Base-by-base conservation (phyloP, 2,888 invertebrate genomes). In the Argynnis bischoffii region DNA sequence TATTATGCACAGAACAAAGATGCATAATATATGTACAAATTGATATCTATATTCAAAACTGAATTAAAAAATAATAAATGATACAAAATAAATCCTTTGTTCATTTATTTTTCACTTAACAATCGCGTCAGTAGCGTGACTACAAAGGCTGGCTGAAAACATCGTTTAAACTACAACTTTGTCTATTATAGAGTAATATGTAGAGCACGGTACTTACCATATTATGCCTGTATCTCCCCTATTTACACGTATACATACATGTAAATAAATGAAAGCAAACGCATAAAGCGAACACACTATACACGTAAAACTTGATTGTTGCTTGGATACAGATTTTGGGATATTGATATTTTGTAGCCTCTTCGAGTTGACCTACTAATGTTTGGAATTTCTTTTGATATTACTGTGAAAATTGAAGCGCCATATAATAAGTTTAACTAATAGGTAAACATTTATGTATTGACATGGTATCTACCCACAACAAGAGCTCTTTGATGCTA, bases 181-280 rank as follows among this genome's bases (percentile, higher is more conserved):
- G 16, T 55, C 46, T 55, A 31, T 48, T 48, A 54, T 13, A 35
- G 35, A 31, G 16, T 55, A 61, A 54, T 55, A 41, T 41, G 35
- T 35, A 67, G 53, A 55, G 54, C 50, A 56, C 48, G 31, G 55
- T 64, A 69, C 71, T 72, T 55, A 72, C 71, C 60, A 54, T 61
- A 55, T 50, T 69, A 69, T 70, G 51, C 48, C 55, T 67, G 53
- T 54, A 60, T 69, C 67, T 54, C 64, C 67, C 65, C 64, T 67
- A 65, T 71, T 71, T 61, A 59, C 67, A 65, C 64, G 69, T 57
- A 57, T 65, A 59, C n/a, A 71, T 69, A 67, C 55, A 67, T 69
- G 69, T 56, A 69, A 31, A 60, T 66, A 63, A 66, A 69, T 66
- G 48, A 54, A 14, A 31, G 16, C 47, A 55, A 47, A 63, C 65